Evolutionary conservation across 2,888 invertebrate species (phyloP).

Genomic region (Geotrupes spiniger): DNA sequence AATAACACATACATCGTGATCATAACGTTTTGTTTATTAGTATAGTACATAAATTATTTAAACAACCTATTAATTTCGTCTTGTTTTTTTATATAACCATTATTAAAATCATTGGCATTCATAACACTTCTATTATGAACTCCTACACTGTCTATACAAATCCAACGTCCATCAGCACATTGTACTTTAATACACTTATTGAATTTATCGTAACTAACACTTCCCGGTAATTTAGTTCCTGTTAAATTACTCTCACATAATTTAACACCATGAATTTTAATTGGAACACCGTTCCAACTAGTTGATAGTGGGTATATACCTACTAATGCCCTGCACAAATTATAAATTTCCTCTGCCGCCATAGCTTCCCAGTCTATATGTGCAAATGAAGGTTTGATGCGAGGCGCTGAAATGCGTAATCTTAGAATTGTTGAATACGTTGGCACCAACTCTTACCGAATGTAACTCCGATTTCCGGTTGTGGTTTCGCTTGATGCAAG

Average conservation of each 20-base stretch:
- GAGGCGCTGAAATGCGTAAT: slow-evolving; percentile 65
- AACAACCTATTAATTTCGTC: slow-evolving; percentile 45
- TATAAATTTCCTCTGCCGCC: slow-evolving; percentile 63
- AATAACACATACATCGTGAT: too few relatives aligned
- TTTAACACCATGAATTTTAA: slow-evolving; percentile 61
- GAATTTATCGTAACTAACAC: slow-evolving; percentile 58
- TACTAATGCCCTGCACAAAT: slow-evolving; percentile 68
- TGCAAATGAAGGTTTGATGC: slow-evolving; percentile 61
- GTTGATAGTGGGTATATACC: slow-evolving; percentile 63
- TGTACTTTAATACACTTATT: slow-evolving; percentile 60
- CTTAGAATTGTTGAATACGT: slow-evolving; percentile 8
- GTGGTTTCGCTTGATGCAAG: slow-evolving; percentile 58
- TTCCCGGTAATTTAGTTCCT: slow-evolving; percentile 52
- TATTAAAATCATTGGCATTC: slow-evolving; percentile 78
- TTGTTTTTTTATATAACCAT: slow-evolving; percentile 74
- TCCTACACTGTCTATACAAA: slow-evolving; percentile 64
- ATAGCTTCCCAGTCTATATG: slow-evolving; percentile 66
- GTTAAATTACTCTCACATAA: slow-evolving; percentile 22
- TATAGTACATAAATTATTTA: slow-evolving; percentile 37
- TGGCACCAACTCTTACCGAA: slow-evolving; percentile 59
- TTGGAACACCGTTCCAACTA: slow-evolving; percentile 56
- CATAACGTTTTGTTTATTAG: too few relatives aligned
- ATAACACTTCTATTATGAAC: slow-evolving; percentile 70
- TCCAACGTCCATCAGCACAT: slow-evolving; percentile 64
- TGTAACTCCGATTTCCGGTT: slow-evolving; percentile 60